Base-by-base conservation (phyloP, 2,797 vertebrate species). In the Alectoris magna region DNA sequence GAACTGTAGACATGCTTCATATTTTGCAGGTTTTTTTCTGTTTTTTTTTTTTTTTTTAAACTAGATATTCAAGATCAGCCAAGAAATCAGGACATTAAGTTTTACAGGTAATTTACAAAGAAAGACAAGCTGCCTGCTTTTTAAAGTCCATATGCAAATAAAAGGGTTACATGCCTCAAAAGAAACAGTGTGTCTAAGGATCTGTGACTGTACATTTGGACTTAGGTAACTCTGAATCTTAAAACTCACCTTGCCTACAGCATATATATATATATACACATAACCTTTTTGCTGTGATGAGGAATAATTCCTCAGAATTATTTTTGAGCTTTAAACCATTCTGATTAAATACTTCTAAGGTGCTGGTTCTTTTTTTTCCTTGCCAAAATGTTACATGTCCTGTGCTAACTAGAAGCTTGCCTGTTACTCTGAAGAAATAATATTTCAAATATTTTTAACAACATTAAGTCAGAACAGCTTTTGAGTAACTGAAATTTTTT, bases 161-260 rank as follows among this genome's bases (percentile, higher is more conserved):
- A 43, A 51, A 76, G 4, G 7, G 2, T 3, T 55, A 8, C 62
- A 63, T 18, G 31, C 23, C 90, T 80, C 38, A 73, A 74, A 79
- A 86, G 21, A 66, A 39, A 67, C 0, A 6, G 3, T 55, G 12
- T 24, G 14, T 24, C 49, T 84, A 71, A 34, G 68, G 29, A 63
- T 75, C 92, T 91, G n/a, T 91, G 69, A 74, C 22, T 27, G 59
- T 53, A 70, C 24, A 74, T 83, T 73, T 89, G 84, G 56, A 75
- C 72, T 80, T 67, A 22, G 59, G 27, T 48, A 80, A 87, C 51
- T 89, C 49, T 21, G 84, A 72, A 93, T 87, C 56, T 72, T 86
- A 70, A 88, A 53, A 48, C 78, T 55, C 73, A 93, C 43, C 56
- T 51, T 89, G 59, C 48, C 43, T 75, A 49, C 48, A 70, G 43